These are phyloP conservation scores for Riparia riparia DNA, from an alignment of 2,113 vertebrate species.

Conservation along the genomic window DNA sequence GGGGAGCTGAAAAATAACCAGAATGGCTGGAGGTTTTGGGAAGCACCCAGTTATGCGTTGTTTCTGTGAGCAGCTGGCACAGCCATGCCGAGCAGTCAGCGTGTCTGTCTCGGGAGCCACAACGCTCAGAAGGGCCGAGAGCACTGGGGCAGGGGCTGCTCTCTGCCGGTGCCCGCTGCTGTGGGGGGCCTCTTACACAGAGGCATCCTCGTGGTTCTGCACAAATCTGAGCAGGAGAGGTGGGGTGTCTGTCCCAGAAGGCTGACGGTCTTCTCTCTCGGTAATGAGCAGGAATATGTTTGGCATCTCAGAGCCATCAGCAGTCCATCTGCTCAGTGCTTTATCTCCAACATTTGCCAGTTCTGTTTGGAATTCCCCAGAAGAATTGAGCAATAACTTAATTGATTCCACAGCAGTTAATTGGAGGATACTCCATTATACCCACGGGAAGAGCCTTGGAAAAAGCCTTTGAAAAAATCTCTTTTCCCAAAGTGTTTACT, in stretches of 20 bases:
- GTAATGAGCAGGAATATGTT: background rate
- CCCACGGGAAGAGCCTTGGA: constrained; percentile 5
- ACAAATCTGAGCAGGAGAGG: background rate
- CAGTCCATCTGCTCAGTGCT: constrained; percentile 49
- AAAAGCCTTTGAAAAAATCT: constrained; percentile 45
- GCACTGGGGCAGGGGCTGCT: accelerated
- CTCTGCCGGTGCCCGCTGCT: accelerated
- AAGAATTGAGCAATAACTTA: constrained; percentile 64
- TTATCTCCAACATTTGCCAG: constrained; percentile 39
- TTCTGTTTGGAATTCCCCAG: constrained; percentile 57
- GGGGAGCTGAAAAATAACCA: background rate
- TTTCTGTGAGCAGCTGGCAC: background rate
- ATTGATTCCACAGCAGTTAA: constrained; percentile 60
- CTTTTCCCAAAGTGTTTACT: constrained; percentile 35
- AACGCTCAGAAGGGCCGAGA: accelerated
- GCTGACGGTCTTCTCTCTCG: background rate
- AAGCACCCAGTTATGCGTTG: background rate
- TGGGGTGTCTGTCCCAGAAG: background rate
- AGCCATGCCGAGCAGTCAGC: background rate
- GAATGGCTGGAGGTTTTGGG: background rate
- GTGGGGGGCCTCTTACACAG: accelerated
- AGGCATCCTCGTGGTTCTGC: background rate
- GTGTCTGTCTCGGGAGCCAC: background rate
- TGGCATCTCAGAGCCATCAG: background rate
- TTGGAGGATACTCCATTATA: constrained; percentile 60